Conservation (phyloP, 2,888 invertebrate genomes). For the Charanyca ferruginea region DNA sequence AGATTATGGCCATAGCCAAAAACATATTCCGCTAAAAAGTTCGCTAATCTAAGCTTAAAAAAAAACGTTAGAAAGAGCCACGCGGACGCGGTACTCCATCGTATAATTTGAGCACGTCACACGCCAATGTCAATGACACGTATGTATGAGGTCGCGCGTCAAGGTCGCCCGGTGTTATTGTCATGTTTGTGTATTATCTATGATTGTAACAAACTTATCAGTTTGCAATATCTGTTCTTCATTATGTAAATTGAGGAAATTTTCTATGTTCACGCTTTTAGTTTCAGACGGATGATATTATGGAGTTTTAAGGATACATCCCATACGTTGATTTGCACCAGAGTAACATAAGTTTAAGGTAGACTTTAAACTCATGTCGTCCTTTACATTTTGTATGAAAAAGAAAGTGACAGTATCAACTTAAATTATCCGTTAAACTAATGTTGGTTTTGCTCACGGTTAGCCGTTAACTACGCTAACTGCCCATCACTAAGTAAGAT, state of each 20-base stretch:
- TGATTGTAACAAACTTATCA: constrained; percentile 31
- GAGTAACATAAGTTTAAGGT: too few relatives aligned
- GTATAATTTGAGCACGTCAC: constrained; percentile 35
- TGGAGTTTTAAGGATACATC: too few relatives aligned
- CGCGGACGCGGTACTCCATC: constrained; percentile 27
- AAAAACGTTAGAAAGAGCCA: constrained; percentile 26
- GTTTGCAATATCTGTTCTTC: constrained; percentile 18
- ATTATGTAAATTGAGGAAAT: constrained; percentile 7
- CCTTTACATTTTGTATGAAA: too few relatives aligned
- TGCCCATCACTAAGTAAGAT: too few relatives aligned
- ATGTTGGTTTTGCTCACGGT: too few relatives aligned
- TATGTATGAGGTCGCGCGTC: constrained; percentile 33
- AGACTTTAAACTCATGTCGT: too few relatives aligned
- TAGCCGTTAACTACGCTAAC: too few relatives aligned
- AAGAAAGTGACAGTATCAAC: too few relatives aligned
- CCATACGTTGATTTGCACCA: too few relatives aligned
- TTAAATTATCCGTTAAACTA: too few relatives aligned
- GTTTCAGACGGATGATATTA: not conserved
- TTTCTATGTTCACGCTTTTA: not conserved
- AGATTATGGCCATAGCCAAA: not conserved
- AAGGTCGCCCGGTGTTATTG: constrained; percentile 60
- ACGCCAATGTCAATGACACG: constrained; percentile 61
- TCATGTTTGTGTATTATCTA: constrained; percentile 26
- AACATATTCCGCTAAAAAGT: not conserved
- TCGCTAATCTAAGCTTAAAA: not conserved